Conservation (phyloP, 2,888 invertebrate genomes). For the Drosophila neutralis region DNA sequence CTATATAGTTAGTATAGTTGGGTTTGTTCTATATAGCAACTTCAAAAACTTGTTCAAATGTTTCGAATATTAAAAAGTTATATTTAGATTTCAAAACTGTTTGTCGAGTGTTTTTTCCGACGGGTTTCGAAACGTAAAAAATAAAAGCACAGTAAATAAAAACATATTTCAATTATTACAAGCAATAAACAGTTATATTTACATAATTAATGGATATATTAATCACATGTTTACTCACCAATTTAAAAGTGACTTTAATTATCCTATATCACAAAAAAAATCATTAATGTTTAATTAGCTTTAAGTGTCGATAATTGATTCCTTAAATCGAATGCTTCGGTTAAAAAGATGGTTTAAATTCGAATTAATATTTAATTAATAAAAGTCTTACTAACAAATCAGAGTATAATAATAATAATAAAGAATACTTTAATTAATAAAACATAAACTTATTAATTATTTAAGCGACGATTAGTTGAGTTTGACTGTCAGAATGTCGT, state of each 20-base stretch:
- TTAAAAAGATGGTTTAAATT: not conserved
- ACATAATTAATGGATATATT: not conserved
- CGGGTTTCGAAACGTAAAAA: not conserved
- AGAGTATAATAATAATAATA: not conserved
- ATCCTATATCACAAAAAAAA: not conserved
- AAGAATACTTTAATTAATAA: not conserved
- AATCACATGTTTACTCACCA: not conserved
- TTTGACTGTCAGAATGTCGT: slow-evolving; percentile 8
- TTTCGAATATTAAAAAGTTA: not conserved
- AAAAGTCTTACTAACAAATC: not conserved
- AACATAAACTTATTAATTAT: not conserved
- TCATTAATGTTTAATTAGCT: not conserved
- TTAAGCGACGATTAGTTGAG: not conserved
- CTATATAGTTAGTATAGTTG: too few species aligned
- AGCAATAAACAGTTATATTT: not conserved
- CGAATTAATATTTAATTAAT: not conserved
- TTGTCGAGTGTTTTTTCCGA: not conserved
- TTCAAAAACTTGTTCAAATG: not conserved
- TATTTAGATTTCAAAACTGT: not conserved
- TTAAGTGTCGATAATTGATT: not conserved
- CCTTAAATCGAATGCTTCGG: not conserved
- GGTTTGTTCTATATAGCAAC: not conserved
- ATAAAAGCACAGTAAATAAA: too few species aligned
- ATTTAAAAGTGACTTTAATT: not conserved
- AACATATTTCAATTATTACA: too few species aligned